Conservation (phyloP, 2,888 invertebrate species). For the Aquatica leii region DNA sequence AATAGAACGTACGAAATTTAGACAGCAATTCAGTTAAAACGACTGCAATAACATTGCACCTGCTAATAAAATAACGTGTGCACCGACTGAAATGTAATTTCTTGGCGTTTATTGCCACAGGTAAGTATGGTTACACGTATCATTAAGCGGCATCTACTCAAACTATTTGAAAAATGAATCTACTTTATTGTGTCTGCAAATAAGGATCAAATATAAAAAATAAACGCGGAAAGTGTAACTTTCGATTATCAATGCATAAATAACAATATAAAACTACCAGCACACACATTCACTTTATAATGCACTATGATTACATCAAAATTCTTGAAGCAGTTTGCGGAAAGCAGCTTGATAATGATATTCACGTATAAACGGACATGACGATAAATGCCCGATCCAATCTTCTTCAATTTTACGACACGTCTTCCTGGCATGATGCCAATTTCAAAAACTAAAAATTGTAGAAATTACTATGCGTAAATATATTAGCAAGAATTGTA, state of each 20-base stretch:
- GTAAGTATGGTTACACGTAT: conserved; percentile 6
- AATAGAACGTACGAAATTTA: no score
- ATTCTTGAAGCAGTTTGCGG: conserved; percentile 18
- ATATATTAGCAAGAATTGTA: no score
- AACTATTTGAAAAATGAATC: conserved; percentile 4
- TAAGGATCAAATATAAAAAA: conserved; percentile 4
- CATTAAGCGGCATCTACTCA: conserved; percentile 23
- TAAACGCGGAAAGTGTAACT: conserved; percentile 5
- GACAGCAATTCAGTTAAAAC: no score
- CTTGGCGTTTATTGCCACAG: not conserved
- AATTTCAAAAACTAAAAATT: no score
- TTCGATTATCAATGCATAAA: conserved; percentile 9
- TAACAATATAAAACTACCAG: conserved; percentile 2
- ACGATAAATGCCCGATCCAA: conserved; percentile 36
- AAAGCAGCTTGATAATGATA: conserved; percentile 34
- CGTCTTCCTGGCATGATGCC: not conserved
- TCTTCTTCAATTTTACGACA: conserved; percentile 28
- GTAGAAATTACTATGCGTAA: no score
- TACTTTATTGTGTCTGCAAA: conserved; percentile 15
- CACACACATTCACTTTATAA: conserved; percentile 13
- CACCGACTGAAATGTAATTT: not conserved
- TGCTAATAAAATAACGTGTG: no score
- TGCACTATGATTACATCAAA: conserved; percentile 21
- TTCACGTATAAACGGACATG: conserved; percentile 33
- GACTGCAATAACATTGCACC: no score